phyloP scores from a whole-genome alignment of 2,888 invertebrate genomes.

The Caenorhabditis sulstoni region DNA sequence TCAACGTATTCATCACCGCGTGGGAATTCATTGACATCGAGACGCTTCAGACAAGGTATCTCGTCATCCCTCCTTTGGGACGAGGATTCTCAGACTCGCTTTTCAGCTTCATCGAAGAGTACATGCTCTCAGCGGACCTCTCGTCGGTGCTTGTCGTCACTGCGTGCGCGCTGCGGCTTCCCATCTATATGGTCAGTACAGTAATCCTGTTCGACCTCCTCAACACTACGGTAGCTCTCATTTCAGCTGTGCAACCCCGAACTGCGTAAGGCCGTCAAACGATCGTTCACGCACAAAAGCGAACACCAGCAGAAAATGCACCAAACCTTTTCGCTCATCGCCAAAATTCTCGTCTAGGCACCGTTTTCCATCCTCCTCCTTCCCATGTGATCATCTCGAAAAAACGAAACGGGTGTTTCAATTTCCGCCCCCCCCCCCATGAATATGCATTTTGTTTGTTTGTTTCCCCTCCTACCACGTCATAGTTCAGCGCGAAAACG shows the following conservation, averaged over 20 bases:
- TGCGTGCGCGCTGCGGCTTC: constrained; percentile 63
- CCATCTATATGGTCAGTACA: constrained; percentile 61
- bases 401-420: constrained; percentile 27
- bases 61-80: too few relatives aligned
- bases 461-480: constrained; percentile 24
- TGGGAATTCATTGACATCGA: constrained; percentile 66
- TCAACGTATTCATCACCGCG: constrained; percentile 66
- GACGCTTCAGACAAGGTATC: constrained; percentile 39
- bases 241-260: constrained; percentile 64
- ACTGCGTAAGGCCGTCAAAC: constrained; percentile 57
- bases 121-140: constrained; percentile 64
- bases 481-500: constrained; percentile 45
- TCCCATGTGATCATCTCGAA: constrained; percentile 16
- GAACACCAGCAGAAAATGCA: constrained; percentile 60
- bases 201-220: not conserved
- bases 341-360: constrained; percentile 53
- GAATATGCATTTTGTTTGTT: constrained; percentile 40
- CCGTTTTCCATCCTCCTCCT: not conserved
- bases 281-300: constrained; percentile 38
- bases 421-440: constrained; percentile 11
- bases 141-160: constrained; percentile 63
- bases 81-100: too few relatives aligned
- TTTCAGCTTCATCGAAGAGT: constrained; percentile 60
- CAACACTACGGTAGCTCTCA: not conserved
- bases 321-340: constrained; percentile 50